These are phyloP conservation scores for Yponomeuta cagnagella DNA, from an alignment of 2,888 invertebrate species.

Conservation along the genomic window DNA sequence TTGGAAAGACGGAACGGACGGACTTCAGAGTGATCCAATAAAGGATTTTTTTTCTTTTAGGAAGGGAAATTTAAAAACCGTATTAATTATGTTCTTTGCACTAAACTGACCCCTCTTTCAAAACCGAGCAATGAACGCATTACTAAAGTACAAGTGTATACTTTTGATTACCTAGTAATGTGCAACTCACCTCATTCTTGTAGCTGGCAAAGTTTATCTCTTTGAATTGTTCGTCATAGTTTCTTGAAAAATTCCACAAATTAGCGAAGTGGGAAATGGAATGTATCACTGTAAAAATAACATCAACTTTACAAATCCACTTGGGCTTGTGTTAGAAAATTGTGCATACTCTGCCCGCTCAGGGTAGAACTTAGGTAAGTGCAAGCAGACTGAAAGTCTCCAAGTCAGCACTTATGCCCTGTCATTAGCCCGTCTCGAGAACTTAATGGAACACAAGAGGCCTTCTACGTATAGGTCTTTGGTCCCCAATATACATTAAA, in stretches of 20 bases:
- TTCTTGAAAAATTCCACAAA: slow-evolving; percentile 71
- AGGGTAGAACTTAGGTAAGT: not conserved
- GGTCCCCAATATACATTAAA: slow-evolving; percentile 1
- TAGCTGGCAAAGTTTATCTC: slow-evolving; percentile 70
- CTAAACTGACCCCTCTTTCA: too few species aligned
- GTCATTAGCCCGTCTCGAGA: slow-evolving; percentile 65
- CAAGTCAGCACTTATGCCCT: slow-evolving; percentile 10
- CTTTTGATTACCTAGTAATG: not conserved
- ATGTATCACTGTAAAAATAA: slow-evolving; percentile 55
- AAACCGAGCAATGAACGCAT: too few species aligned
- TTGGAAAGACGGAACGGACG: too few species aligned
- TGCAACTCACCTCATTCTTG: slow-evolving; percentile 52
- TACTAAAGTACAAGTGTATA: too few species aligned
- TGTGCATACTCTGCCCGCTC: not conserved
- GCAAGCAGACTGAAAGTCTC: not conserved
- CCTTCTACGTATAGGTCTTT: slow-evolving; percentile 29
- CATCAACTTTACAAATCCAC: not conserved
- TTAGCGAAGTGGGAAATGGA: slow-evolving; percentile 72
- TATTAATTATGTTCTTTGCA: too few species aligned
- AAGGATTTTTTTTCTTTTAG: too few species aligned
- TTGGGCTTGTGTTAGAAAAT: not conserved
- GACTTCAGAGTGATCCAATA: too few species aligned
- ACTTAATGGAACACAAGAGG: slow-evolving; percentile 48
- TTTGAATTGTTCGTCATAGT: slow-evolving; percentile 53
- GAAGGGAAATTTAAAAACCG: too few species aligned